A percentile compares a stretch with the other conserved stretches of the same genome.
Evolutionary conservation across 2,113 vertebrate genomes (phyloP).

Genomic region (Gadus chalcogrammus): DNA sequence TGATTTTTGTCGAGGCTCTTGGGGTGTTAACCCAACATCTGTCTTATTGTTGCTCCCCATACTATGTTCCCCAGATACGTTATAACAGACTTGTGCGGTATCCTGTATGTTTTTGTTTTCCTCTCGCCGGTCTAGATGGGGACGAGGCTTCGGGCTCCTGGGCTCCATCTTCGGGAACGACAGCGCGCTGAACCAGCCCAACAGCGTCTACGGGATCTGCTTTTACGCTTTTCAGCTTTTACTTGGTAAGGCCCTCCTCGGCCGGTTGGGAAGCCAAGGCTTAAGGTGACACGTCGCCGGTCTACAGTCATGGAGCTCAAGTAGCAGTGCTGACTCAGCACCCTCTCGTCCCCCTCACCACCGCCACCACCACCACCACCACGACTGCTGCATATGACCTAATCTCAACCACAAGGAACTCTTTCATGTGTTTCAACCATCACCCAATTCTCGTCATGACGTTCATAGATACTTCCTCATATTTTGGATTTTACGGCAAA

Average conservation of each 20-base stretch:
- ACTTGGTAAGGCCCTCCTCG: constrained; percentile 81
- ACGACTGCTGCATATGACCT: no score
- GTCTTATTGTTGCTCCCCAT: background rate
- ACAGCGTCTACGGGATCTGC: constrained; percentile 96
- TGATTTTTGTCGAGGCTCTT: no score
- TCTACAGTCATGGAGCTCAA: background rate
- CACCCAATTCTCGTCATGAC: no score
- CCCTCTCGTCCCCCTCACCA: no score
- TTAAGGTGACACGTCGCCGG: background rate
- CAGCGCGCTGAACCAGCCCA: constrained; percentile 98
- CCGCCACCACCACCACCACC: no score
- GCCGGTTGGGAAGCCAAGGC: background rate
- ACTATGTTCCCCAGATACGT: background rate
- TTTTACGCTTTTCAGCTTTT: constrained; percentile 99
- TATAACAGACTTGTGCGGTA: background rate
- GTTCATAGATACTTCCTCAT: no score
- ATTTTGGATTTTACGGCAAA: no score
- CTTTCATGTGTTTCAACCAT: no score
- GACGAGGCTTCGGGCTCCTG: constrained; percentile 96
- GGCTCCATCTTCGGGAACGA: constrained; percentile 97
- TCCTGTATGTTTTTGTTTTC: constrained; percentile 19
- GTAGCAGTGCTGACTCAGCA: no score
- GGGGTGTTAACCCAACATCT: no score
- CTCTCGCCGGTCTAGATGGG: constrained; percentile 85
- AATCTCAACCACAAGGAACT: no score